Percentiles rank a stretch among this genome's conserved stretches.
These are phyloP conservation scores for Balanococcus diminutus DNA, from an alignment of 2,888 invertebrate species.

Conservation along the genomic window DNA sequence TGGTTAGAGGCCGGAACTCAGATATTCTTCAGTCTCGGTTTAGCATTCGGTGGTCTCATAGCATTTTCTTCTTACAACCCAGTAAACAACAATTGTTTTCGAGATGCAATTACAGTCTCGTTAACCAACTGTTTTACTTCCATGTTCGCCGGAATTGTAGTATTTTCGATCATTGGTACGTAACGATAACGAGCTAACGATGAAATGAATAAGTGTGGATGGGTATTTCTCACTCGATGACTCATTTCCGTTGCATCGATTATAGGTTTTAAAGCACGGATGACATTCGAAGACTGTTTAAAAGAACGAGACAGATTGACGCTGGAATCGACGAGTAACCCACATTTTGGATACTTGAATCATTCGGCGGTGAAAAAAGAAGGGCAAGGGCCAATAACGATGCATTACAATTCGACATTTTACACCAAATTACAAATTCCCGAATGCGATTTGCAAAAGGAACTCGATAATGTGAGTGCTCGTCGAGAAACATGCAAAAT, in stretches of 20 bases:
- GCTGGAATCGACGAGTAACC: slow-evolving; percentile 28
- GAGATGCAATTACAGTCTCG: slow-evolving; percentile 91
- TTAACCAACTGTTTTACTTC: slow-evolving; percentile 93
- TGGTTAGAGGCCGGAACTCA: slow-evolving; percentile 98
- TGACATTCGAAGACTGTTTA: slow-evolving; percentile 80
- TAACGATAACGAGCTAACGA: background rate
- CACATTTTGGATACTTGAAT: slow-evolving; percentile 55
- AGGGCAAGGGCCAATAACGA: slow-evolving; percentile 43
- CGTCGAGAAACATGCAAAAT: background rate
- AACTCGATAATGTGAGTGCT: slow-evolving; percentile 81
- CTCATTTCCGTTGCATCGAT: background rate
- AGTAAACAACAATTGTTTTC: slow-evolving; percentile 93
- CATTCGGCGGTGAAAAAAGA: slow-evolving; percentile 29
- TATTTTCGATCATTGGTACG: slow-evolving; percentile 87
- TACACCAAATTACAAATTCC: slow-evolving; percentile 69
- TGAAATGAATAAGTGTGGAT: background rate
- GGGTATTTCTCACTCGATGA: background rate
- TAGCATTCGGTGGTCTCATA: slow-evolving; percentile 94
- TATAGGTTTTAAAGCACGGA: slow-evolving; percentile 81
- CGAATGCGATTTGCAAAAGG: slow-evolving; percentile 81
- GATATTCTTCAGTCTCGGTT: slow-evolving; percentile 93
- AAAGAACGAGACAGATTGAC: slow-evolving; percentile 62
- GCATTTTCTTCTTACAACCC: slow-evolving; percentile 97
- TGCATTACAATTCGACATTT: slow-evolving; percentile 50
- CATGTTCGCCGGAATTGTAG: slow-evolving; percentile 95